These are phyloP conservation scores for Lasioglossum albipes DNA, from an alignment of 1,140 invertebrate genomes.

Conservation along the genomic window DNA sequence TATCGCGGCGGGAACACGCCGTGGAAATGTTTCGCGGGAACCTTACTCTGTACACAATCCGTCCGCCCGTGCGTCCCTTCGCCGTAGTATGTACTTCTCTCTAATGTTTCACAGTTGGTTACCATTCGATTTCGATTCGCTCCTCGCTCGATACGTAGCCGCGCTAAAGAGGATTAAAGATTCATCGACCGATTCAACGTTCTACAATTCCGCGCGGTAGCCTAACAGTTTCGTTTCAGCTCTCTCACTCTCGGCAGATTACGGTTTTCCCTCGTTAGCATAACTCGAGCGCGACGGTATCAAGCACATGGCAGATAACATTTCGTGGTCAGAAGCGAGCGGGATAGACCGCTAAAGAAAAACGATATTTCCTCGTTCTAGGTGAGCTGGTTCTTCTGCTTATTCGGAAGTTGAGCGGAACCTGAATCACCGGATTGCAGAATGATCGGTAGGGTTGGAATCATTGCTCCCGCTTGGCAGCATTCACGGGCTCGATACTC, in stretches of 20 bases:
- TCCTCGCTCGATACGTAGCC: conserved; percentile 4
- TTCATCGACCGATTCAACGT: conserved; percentile 6
- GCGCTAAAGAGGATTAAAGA: conserved; percentile 33
- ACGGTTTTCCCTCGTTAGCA: neutral
- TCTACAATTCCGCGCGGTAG: neutral
- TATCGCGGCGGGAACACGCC: neutral
- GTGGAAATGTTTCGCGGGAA: neutral
- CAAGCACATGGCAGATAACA: no score
- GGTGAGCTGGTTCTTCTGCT: no score
- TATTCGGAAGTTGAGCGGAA: no score
- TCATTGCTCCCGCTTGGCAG: no score
- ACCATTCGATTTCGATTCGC: conserved; percentile 16
- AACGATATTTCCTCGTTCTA: no score
- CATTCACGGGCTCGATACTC: neutral
- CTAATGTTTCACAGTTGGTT: conserved; percentile 9
- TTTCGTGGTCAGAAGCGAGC: no score
- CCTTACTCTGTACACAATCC: neutral
- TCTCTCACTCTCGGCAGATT: neutral
- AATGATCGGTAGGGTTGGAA: no score
- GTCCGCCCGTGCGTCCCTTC: neutral
- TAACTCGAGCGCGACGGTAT: neutral
- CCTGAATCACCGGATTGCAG: no score
- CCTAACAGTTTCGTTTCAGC: neutral
- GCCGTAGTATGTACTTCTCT: neutral
- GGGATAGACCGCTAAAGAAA: no score